Percentiles rank a stretch among this genome's conserved stretches.
Conservation (phyloP, 2,113 vertebrate genomes). For the Petaurus breviceps region DNA sequence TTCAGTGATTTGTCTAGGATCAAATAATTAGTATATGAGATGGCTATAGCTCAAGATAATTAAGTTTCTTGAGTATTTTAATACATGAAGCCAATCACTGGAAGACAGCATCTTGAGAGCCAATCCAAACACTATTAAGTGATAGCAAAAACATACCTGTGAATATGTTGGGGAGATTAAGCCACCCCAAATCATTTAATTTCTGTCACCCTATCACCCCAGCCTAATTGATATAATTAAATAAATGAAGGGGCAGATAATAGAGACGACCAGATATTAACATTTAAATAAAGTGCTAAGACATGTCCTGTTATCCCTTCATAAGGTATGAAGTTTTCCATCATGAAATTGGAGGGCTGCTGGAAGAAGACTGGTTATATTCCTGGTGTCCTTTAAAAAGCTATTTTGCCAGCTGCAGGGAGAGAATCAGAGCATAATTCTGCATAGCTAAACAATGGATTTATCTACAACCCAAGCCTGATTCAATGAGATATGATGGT, state of each 20-base stretch:
- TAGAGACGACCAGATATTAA: not conserved
- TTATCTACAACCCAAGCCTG: not conserved
- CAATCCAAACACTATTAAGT: not conserved
- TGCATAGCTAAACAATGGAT: not conserved
- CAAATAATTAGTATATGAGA: not conserved
- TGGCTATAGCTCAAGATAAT: not conserved
- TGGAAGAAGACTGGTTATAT: not conserved
- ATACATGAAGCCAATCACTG: not conserved
- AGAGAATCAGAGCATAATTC: not conserved
- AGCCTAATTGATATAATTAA: not conserved
- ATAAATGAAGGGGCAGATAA: not conserved
- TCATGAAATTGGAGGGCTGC: not conserved
- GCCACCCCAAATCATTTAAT: not conserved
- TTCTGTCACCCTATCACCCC: not conserved
- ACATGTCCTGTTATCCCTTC: not conserved
- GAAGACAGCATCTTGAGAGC: not conserved
- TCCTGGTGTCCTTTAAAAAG: not conserved
- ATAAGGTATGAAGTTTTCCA: not conserved
- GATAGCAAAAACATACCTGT: not conserved
- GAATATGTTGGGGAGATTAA: not conserved
- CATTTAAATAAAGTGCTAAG: not conserved
- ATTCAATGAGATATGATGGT: not conserved
- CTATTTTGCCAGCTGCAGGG: not conserved
- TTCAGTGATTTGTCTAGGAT: not conserved
- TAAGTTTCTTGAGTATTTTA: not conserved